A percentile compares a stretch with the other conserved stretches of the same genome.
These are phyloP conservation scores for Lithophane socia DNA, from an alignment of 2,888 invertebrate genomes.

Conservation along the genomic window DNA sequence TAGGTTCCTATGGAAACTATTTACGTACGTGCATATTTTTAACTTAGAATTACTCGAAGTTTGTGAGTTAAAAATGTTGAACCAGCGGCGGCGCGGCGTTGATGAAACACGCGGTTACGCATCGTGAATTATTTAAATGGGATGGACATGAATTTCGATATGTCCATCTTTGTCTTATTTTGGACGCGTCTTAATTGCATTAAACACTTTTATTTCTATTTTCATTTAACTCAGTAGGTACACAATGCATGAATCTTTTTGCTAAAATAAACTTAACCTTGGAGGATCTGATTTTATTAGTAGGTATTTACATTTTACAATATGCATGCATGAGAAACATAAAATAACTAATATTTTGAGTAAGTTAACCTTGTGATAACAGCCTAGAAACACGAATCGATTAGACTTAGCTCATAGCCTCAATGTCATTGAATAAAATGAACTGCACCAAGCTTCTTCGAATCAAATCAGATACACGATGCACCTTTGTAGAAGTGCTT, in stretches of 20 bases:
- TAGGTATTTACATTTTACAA: slow-evolving; percentile 7
- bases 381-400: slow-evolving; percentile 35
- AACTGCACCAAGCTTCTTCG: slow-evolving; percentile 10
- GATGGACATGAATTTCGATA: background rate
- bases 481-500: background rate
- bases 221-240: background rate
- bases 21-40: slow-evolving; percentile 45
- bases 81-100: background rate
- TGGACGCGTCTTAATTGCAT: slow-evolving; percentile 15
- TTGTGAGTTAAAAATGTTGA: background rate
- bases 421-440: slow-evolving; percentile 25
- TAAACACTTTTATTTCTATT: slow-evolving; percentile 13
- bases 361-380: slow-evolving; percentile 31
- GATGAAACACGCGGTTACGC: slow-evolving; percentile 4
- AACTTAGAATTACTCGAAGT: slow-evolving; percentile 17
- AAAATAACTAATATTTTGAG: slow-evolving; percentile 18
- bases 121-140: slow-evolving; percentile 17
- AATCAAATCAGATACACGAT: slow-evolving; percentile 12
- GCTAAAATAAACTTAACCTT: slow-evolving; percentile 9
- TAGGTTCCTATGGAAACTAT: slow-evolving; percentile 53
- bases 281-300: background rate
- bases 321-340: slow-evolving; percentile 20
- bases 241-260: background rate
- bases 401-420: slow-evolving; percentile 13
- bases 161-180: slow-evolving; percentile 6